Evolutionary conservation across 2,113 vertebrate genomes (phyloP).

Genomic region (Actinemys pallida): DNA sequence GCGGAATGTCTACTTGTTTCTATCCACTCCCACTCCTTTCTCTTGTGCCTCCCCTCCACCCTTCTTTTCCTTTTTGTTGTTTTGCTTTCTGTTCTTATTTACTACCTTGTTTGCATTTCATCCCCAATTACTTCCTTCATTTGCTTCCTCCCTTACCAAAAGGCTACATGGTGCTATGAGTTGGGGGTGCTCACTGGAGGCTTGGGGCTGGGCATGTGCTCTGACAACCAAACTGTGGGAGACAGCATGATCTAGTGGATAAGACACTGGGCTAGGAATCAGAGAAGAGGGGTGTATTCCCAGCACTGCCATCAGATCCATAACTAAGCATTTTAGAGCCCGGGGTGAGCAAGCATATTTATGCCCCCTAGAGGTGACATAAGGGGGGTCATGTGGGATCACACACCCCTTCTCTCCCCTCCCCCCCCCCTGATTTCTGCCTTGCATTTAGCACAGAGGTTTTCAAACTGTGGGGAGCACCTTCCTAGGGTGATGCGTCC

Average conservation of each 20-base stretch:
- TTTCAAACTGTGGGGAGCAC: too few species aligned
- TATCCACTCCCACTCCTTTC: neutral
- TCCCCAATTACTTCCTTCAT: neutral
- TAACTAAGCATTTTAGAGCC: too few species aligned
- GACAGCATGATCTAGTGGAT: neutral
- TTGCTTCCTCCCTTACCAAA: neutral
- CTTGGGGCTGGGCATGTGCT: neutral
- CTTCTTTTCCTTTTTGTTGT: neutral
- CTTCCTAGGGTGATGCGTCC: too few species aligned
- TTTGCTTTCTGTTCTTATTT: neutral
- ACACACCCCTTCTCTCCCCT: too few species aligned
- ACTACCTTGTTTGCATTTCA: accelerated
- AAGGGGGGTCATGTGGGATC: too few species aligned
- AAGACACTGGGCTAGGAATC: neutral
- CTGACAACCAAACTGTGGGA: neutral
- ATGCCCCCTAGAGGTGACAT: too few species aligned
- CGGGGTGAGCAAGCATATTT: too few species aligned
- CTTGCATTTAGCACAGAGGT: too few species aligned
- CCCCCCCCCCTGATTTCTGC: too few species aligned
- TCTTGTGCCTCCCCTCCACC: accelerated
- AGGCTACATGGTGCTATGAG: accelerated
- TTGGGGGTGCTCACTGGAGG: neutral
- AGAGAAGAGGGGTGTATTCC: neutral
- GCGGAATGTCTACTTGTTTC: neutral
- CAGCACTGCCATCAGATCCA: neutral